Evolutionary conservation across 2,797 vertebrate species (phyloP).

Genomic region (Pitangus sulphuratus): DNA sequence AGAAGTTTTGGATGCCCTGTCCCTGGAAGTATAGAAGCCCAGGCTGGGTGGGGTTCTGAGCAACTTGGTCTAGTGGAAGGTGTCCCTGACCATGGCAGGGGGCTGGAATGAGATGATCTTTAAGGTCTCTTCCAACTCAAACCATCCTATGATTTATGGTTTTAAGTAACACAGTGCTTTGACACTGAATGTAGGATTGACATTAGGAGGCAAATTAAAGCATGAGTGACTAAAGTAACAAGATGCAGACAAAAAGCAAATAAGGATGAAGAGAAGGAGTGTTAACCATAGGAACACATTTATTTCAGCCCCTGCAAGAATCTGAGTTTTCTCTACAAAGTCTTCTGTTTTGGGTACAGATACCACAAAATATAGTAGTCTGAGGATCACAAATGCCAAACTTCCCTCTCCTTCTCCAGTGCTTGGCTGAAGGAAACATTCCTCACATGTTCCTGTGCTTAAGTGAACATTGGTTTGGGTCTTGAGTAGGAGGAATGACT

Average conservation of each 20-base stretch:
- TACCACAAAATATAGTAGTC: not conserved
- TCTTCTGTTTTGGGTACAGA: not conserved
- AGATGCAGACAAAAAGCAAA: not conserved
- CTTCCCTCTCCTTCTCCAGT: not conserved
- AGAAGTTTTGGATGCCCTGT: too few species aligned
- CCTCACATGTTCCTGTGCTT: not conserved
- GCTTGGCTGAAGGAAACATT: not conserved
- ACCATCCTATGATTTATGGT: not conserved
- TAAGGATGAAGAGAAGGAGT: not conserved
- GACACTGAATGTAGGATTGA: not conserved
- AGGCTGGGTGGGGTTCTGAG: too few species aligned
- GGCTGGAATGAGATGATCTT: not conserved
- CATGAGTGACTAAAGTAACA: not conserved
- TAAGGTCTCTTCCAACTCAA: not conserved
- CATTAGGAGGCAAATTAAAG: not conserved
- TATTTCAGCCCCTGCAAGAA: not conserved
- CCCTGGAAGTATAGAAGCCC: not conserved
- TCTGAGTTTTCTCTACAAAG: fast-evolving
- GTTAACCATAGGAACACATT: not conserved
- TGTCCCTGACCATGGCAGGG: too few species aligned
- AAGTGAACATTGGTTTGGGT: not conserved
- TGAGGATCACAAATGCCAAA: not conserved
- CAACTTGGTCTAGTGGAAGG: not conserved
- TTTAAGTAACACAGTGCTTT: not conserved
- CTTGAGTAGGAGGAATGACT: conserved; percentile 8